phyloP scores from a whole-genome alignment of 2,113 vertebrate genomes.

The Capricornis sumatraensis region DNA sequence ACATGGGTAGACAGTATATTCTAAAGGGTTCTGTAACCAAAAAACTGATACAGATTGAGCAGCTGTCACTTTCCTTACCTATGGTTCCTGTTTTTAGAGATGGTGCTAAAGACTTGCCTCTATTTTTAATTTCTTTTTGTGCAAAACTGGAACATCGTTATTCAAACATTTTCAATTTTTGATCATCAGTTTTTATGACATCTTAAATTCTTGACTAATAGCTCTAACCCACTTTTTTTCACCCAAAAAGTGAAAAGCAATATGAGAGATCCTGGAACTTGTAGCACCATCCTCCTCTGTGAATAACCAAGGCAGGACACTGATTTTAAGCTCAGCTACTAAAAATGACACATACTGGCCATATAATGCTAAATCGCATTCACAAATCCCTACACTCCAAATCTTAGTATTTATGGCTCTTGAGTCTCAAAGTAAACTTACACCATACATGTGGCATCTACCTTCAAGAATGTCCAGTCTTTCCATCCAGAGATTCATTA shows the following conservation, averaged over 20 bases:
- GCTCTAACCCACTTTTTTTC: background rate
- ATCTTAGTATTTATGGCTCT: background rate
- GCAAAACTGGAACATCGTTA: background rate
- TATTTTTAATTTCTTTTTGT: background rate
- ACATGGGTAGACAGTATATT: background rate
- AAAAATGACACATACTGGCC: background rate
- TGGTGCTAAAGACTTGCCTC: background rate
- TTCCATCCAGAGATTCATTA: background rate
- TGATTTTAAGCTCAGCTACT: background rate
- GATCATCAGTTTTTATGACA: slow-evolving; percentile 25
- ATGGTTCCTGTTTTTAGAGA: background rate
- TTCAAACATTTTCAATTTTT: slow-evolving; percentile 26
- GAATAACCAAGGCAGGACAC: slow-evolving; percentile 15
- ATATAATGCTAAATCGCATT: background rate
- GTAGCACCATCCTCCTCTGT: background rate
- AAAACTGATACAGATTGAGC: background rate
- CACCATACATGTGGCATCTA: background rate
- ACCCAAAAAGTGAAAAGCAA: background rate
- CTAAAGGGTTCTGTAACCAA: background rate
- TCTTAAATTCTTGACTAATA: slow-evolving; percentile 34
- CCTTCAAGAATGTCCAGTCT: background rate
- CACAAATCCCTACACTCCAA: slow-evolving; percentile 6
- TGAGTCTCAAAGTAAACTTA: background rate
- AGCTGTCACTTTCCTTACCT: background rate
- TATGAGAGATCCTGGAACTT: background rate